A percentile compares a stretch with the other conserved stretches of the same genome.
Evolutionary conservation across 2,888 invertebrate genomes (phyloP).

Genomic region (Ethmia dodecea): DNA sequence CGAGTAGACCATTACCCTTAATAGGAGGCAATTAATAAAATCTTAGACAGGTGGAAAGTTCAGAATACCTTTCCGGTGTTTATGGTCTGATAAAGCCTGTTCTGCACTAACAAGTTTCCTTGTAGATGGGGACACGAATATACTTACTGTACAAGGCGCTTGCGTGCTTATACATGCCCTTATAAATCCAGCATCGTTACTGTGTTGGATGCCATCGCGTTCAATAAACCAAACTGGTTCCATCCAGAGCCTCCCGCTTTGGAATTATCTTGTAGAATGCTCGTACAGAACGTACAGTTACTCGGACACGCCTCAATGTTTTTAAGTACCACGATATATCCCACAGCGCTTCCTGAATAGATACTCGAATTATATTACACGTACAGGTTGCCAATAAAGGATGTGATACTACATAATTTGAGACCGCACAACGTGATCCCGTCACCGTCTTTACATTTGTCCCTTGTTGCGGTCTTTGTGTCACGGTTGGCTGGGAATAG

Average conservation of each 20-base stretch:
- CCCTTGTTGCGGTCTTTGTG: no score
- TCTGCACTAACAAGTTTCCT: constrained; percentile 38
- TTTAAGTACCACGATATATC: no score
- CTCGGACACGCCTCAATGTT: constrained; percentile 23
- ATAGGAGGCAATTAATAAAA: constrained; percentile 43
- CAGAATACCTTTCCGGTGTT: constrained; percentile 33
- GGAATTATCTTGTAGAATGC: constrained; percentile 62
- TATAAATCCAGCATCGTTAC: constrained; percentile 55
- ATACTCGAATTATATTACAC: no score
- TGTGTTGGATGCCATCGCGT: constrained; percentile 53
- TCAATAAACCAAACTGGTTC: constrained; percentile 64
- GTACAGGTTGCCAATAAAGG: no score
- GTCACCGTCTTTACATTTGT: no score
- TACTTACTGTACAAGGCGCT: constrained; percentile 4
- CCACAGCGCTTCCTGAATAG: no score
- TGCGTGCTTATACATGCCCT: constrained; percentile 37
- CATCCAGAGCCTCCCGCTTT: constrained; percentile 58
- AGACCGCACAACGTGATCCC: no score
- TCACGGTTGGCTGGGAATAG: no score
- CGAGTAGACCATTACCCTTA: constrained; percentile 26
- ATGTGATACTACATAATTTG: no score
- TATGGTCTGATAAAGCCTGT: constrained; percentile 33
- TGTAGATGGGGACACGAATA: constrained; percentile 21
- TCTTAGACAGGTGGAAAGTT: constrained; percentile 51
- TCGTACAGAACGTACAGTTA: constrained; percentile 65